phyloP scores from a whole-genome alignment of 2,797 vertebrate genomes.

The Gallinago stenura region DNA sequence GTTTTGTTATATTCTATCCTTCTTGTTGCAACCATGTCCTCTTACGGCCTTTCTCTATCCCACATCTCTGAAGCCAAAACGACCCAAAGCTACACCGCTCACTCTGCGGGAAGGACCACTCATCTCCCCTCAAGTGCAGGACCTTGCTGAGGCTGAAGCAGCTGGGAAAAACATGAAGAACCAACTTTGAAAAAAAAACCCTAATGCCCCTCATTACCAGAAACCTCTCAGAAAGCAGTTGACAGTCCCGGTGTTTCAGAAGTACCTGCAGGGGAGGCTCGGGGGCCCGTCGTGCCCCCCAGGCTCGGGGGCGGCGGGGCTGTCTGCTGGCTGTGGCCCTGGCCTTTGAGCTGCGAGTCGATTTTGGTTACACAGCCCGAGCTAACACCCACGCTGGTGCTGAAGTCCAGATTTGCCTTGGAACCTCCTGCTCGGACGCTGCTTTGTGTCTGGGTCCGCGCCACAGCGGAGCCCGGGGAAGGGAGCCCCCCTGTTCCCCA shows the following conservation, averaged over 20 bases:
- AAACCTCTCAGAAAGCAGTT: not conserved
- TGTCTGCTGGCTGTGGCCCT: not conserved
- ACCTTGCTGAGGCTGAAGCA: not conserved
- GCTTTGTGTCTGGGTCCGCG: not conserved
- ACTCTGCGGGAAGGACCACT: not conserved
- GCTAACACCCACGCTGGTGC: not conserved
- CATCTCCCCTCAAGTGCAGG: not conserved
- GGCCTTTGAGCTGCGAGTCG: constrained; percentile 49
- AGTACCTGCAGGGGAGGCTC: not conserved
- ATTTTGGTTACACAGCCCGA: not conserved
- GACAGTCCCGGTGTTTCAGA: not conserved
- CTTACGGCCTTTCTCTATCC: not conserved
- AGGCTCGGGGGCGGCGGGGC: not conserved
- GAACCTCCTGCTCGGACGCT: not conserved
- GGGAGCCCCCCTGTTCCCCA: not conserved
- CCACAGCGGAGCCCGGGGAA: not conserved
- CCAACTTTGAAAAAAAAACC: not conserved
- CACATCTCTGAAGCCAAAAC: not conserved
- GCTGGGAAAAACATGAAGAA: not conserved
- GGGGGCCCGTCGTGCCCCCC: not conserved
- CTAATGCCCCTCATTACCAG: not conserved
- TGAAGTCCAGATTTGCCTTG: constrained; percentile 58
- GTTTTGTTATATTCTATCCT: not conserved
- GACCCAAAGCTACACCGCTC: not conserved
- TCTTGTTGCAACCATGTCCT: not conserved